Evolutionary conservation across 2,113 vertebrate species (phyloP), one percentile per base, ranked within the genome.

Genomic region (Antennarius striatus): DNA sequence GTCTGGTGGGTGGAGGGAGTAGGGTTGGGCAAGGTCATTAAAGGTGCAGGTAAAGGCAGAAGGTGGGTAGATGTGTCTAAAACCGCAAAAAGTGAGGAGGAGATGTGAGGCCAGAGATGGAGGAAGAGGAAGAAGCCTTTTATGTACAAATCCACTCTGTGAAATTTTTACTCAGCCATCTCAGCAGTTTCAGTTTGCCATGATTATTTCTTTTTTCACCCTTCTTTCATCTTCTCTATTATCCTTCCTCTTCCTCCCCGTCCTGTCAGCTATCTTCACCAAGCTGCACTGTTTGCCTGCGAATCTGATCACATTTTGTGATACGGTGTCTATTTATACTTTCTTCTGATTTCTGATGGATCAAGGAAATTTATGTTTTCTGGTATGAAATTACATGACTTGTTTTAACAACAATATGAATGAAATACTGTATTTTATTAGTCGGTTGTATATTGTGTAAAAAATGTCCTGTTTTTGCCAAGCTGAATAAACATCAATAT

Each of bases 1-100:
- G 61, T 65, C 45, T 49, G 62, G 57, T 40, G 48, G 63, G 60
- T 64, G 64, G 70, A 81, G 57, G 56, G 58, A 73, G 58, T 56
- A 40, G 51, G 68, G 77, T 75, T 75, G 81, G 58, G 71, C 58
- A 63, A 77, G 75, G 74, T 69, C 75, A 74, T 60, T 67, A 75
- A 63, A 80, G 67, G 56, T 73, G 10, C 53, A 29, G 60, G 54
- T 46, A 10, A 77, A 39, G 66, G 11, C 69, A 63, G 59, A 48
- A 52, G 53, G 10, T 61, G 46, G 49, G 30, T 63, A 47, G 42
- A 14, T 56, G 55, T 17, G 46, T 36, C 49, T 64, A 28, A 67
- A 64, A 62, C 14, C 36, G 32, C n/a, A 55, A n/a, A 50, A 60
- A 68, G 39, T 17, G 14, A 12, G 40, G 22, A 54, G 51, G 22